These are phyloP conservation scores for Microdon myrmicae DNA, from an alignment of 2,888 invertebrate genomes.

Conservation along the genomic window DNA sequence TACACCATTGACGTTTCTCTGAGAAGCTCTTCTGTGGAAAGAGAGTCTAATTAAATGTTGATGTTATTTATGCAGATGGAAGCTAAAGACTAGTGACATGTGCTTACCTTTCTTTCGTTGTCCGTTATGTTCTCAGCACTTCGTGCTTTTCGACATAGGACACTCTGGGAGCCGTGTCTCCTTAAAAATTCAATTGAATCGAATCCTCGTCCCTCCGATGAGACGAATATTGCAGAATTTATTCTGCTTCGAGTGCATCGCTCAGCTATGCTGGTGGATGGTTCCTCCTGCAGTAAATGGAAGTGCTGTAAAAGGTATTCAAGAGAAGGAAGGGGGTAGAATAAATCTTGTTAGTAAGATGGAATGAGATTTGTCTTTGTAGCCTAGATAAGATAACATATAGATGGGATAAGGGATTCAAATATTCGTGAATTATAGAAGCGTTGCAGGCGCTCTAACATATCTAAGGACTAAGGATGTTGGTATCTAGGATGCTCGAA, in stretches of 20 bases:
- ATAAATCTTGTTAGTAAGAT: too few relatives aligned
- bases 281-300: constrained; percentile 77
- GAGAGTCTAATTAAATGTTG: constrained; percentile 3
- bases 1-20: constrained; percentile 63
- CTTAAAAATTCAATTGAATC: constrained; percentile 84
- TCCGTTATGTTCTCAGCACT: constrained; percentile 76
- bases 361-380: neutral
- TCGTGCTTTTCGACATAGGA: constrained; percentile 82
- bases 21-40: constrained; percentile 62
- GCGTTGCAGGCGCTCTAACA: constrained; percentile 48
- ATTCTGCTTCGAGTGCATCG: constrained; percentile 77
- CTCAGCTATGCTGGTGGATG: constrained; percentile 74
- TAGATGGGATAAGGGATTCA: neutral
- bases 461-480: constrained; percentile 36
- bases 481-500: constrained; percentile 7
- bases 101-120: constrained; percentile 65
- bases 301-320: constrained; percentile 71
- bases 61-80: constrained; percentile 8
- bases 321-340: constrained; percentile 8
- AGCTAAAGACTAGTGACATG: constrained; percentile 6
- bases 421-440: constrained; percentile 1
- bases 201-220: constrained; percentile 78
- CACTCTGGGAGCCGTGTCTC: constrained; percentile 82
- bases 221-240: constrained; percentile 87
- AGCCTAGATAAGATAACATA: neutral